Conservation (phyloP, 1,140 invertebrate genomes). For the Sminthurinus signatus region DNA sequence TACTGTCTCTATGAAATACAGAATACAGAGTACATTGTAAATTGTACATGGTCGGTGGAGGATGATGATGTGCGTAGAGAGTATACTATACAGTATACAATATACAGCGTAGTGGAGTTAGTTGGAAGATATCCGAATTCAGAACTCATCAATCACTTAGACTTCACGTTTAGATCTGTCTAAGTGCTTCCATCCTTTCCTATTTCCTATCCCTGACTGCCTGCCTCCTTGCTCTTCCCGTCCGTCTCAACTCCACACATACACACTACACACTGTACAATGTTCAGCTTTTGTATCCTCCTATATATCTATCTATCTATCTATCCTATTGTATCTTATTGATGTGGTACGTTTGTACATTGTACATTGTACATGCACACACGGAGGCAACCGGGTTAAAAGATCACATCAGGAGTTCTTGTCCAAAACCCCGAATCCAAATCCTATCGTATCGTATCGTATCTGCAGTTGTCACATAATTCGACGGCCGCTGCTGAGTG, state of each 20-base stretch:
- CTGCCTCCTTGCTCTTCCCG: no score
- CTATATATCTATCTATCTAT: no score
- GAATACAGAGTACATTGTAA: background rate
- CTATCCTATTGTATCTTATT: no score
- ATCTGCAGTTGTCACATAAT: constrained; percentile 10
- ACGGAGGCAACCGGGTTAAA: constrained; percentile 12
- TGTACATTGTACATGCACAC: background rate
- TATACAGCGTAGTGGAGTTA: background rate
- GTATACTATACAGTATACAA: background rate
- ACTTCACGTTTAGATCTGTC: constrained; percentile 25
- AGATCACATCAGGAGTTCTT: constrained; percentile 12
- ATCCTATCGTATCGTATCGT: background rate
- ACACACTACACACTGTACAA: no score
- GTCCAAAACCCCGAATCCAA: background rate
- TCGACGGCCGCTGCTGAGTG: background rate
- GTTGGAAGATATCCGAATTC: constrained; percentile 27
- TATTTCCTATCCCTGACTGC: constrained; percentile 11
- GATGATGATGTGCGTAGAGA: background rate
- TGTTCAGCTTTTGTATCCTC: no score
- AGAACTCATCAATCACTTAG: constrained; percentile 30
- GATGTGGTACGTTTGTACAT: no score
- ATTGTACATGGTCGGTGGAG: background rate
- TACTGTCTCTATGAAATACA: no score
- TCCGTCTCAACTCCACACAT: no score
- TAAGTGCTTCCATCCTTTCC: constrained; percentile 28